A percentile compares a stretch with the other conserved stretches of the same genome.
Conservation (phyloP, 2,113 vertebrate species). For the Drymodes brunneopygia region DNA sequence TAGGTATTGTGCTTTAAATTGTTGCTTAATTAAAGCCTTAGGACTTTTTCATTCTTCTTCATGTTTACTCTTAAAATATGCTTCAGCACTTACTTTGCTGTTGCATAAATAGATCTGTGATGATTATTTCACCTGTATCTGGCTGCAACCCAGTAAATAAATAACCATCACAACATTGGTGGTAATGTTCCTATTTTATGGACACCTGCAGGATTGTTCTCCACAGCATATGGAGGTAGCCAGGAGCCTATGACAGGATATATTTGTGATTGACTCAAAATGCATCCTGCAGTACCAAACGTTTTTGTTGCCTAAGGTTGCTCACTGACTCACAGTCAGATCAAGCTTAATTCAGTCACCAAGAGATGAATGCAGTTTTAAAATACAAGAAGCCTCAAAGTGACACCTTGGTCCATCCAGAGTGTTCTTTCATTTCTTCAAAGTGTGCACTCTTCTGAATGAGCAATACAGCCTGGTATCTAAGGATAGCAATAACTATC, state of each 20-base stretch:
- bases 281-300: background rate
- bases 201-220: background rate
- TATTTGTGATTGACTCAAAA: background rate
- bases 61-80: background rate
- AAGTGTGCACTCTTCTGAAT: background rate
- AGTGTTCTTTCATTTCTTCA: background rate
- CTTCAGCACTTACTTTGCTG: background rate
- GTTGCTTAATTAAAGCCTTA: background rate
- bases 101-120: background rate
- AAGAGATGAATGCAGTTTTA: background rate
- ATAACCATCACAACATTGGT: background rate
- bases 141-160: background rate
- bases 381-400: background rate
- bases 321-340: background rate
- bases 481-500: background rate
- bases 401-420: background rate
- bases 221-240: background rate
- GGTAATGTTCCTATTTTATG: background rate
- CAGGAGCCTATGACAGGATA: background rate
- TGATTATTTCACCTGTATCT: background rate
- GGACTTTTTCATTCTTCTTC: background rate
- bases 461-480: background rate
- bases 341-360: background rate
- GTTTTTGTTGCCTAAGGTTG: background rate
- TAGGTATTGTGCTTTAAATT: background rate